Evolutionary conservation across 2,888 invertebrate genomes (phyloP).

Genomic region (Argyra leucocephala): DNA sequence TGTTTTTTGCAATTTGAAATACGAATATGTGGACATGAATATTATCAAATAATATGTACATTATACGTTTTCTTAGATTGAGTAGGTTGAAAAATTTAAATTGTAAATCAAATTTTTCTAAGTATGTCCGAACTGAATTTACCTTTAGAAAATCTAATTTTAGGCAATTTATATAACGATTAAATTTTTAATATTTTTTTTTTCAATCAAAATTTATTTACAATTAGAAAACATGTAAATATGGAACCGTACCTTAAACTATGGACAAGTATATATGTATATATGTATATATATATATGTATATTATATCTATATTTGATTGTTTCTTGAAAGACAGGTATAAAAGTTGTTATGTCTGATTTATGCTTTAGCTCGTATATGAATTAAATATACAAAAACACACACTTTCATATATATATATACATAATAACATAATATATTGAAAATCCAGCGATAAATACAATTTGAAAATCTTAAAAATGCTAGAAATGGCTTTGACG

Average conservation of each 20-base stretch:
- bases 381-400: no score
- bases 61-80: no score
- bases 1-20: no score
- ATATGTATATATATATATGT: background rate
- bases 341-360: background rate
- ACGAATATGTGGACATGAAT: no score
- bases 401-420: background rate
- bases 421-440: background rate
- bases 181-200: background rate
- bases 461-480: background rate
- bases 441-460: background rate
- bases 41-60: no score
- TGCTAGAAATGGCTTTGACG: background rate
- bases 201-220: background rate
- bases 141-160: no score
- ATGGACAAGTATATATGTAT: background rate
- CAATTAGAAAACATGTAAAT: constrained; percentile 2
- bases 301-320: background rate
- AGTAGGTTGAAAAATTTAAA: no score
- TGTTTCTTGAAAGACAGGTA: background rate
- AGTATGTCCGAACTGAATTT: no score
- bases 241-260: background rate
- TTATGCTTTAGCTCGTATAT: no score
- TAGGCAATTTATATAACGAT: no score
- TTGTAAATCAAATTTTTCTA: no score